Percentiles rank a stretch among this genome's conserved stretches.
Conservation (phyloP, 2,888 invertebrate genomes). For the Troides helena region DNA sequence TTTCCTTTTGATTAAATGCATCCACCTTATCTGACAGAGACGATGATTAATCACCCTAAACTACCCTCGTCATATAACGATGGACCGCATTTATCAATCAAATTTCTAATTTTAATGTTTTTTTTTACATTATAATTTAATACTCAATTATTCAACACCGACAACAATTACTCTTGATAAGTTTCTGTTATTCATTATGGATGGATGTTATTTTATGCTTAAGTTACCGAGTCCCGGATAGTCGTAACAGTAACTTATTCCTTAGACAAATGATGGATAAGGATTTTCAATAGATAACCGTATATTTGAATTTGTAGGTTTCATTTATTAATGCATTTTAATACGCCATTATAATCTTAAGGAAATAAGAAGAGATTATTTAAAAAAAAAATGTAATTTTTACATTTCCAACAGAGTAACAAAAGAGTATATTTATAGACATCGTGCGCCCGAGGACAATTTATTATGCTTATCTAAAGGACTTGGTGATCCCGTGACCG, state of each 20-base stretch:
- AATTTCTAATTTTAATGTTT: conserved; percentile 2
- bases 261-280: too few species aligned
- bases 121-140: background rate
- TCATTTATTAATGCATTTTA: too few species aligned
- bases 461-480: background rate
- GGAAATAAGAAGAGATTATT: too few species aligned
- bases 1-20: conserved; percentile 5
- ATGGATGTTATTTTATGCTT: too few species aligned
- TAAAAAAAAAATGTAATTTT: background rate
- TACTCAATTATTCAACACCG: background rate
- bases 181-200: too few species aligned
- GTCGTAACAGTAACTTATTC: too few species aligned
- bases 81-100: conserved; percentile 8
- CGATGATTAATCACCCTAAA: conserved; percentile 15
- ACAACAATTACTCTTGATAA: too few species aligned
- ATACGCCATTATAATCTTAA: too few species aligned
- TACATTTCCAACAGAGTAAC: background rate
- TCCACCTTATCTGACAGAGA: conserved; percentile 14
- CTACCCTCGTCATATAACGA: conserved; percentile 10
- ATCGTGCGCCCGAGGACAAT: background rate
- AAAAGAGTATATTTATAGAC: background rate
- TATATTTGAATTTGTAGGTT: too few species aligned
- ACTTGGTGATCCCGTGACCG: background rate
- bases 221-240: too few species aligned
- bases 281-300: too few species aligned